These are phyloP conservation scores for Diorhabda sublineata DNA, from an alignment of 1,140 invertebrate species.

Conservation along the genomic window DNA sequence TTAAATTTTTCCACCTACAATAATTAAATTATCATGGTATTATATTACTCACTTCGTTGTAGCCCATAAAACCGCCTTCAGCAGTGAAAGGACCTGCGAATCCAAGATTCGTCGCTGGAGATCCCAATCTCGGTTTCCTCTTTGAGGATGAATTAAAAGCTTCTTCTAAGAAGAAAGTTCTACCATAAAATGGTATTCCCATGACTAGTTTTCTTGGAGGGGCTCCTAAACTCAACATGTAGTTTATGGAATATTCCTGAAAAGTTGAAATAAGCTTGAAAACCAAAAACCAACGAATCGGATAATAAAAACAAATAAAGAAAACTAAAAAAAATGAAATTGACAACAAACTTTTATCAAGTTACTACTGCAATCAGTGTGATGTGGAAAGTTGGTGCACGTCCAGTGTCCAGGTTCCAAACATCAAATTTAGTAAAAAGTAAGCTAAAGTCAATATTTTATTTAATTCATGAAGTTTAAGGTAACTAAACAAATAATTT, in stretches of 20 bases:
- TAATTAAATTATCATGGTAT: background rate
- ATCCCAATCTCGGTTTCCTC: slow-evolving; percentile 48
- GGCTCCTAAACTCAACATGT: slow-evolving; percentile 68
- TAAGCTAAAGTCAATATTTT: too few relatives aligned
- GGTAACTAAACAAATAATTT: too few relatives aligned
- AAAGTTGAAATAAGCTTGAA: slow-evolving; percentile 24
- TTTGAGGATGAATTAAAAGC: slow-evolving; percentile 32
- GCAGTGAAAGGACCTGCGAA: slow-evolving; percentile 72
- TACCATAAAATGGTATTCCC: slow-evolving; percentile 79
- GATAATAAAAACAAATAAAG: slow-evolving; percentile 1
- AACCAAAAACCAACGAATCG: too few relatives aligned
- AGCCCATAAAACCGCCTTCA: slow-evolving; percentile 82
- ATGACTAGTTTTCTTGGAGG: slow-evolving; percentile 71
- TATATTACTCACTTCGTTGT: slow-evolving; percentile 64
- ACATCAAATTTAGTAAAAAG: too few relatives aligned
- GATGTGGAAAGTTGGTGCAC: too few relatives aligned
- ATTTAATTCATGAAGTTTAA: too few relatives aligned
- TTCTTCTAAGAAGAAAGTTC: slow-evolving; percentile 63
- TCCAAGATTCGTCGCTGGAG: slow-evolving; percentile 53
- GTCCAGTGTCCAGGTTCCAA: too few relatives aligned
- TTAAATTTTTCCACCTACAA: too few relatives aligned
- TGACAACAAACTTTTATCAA: too few relatives aligned
- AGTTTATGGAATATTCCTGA: slow-evolving; percentile 70
- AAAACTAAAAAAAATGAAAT: background rate
- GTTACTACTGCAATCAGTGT: too few relatives aligned